A percentile compares a stretch with the other conserved stretches of the same genome.
phyloP scores from a whole-genome alignment of 2,797 vertebrate species.

The Amphiprion clarkii region DNA sequence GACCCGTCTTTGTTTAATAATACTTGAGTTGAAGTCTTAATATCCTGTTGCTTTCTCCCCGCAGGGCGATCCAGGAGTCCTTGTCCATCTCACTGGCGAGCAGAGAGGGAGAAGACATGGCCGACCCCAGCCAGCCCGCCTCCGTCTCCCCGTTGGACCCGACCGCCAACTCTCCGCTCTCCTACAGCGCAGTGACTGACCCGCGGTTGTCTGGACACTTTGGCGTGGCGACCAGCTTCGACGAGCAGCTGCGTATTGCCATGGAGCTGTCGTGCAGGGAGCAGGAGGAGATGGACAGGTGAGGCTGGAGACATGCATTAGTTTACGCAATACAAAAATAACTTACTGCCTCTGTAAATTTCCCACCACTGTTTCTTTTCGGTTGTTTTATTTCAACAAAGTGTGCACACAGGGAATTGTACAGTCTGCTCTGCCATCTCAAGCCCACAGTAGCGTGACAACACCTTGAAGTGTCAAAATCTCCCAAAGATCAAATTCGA shows the following conservation, averaged over 20 bases:
- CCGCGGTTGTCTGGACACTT: conserved; percentile 73
- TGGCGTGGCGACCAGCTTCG: conserved; percentile 84
- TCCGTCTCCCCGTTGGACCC: conserved; percentile 75
- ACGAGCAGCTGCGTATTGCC: conserved; percentile 93
- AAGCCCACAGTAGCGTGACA: background rate
- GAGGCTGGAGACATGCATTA: background rate
- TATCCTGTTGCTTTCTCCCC: background rate
- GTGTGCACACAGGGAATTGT: background rate
- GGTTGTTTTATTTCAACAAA: background rate
- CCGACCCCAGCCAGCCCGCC: conserved; percentile 70
- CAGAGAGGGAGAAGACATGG: conserved; percentile 75
- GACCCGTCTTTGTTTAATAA: conserved; percentile 22
- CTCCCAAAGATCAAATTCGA: background rate
- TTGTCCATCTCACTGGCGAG: conserved; percentile 86
- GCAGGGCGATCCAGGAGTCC: conserved; percentile 94
- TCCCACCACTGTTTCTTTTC: background rate
- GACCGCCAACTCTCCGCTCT: conserved; percentile 73
- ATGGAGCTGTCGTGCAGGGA: conserved; percentile 93
- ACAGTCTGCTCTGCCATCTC: background rate
- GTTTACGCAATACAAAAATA: background rate
- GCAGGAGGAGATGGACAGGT: conserved; percentile 91
- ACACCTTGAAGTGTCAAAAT: background rate
- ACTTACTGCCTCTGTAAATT: no score
- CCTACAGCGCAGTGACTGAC: conserved; percentile 76
- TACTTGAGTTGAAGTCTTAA: conserved; percentile 1